These are phyloP conservation scores for Porites lutea DNA, from an alignment of 64 coral and sea anemone genomes.

Conservation along the genomic window DNA sequence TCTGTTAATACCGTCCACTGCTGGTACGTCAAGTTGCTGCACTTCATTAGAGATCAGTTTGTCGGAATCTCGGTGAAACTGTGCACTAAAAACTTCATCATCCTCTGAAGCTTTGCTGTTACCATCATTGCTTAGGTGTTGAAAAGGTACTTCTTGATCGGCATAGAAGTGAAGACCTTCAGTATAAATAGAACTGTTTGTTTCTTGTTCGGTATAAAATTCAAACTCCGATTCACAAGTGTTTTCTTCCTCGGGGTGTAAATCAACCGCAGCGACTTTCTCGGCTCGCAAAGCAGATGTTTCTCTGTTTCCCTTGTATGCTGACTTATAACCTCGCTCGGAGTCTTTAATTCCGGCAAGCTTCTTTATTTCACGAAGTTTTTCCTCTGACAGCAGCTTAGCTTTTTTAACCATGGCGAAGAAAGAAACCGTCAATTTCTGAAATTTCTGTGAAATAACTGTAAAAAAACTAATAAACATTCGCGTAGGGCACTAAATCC, in stretches of 20 bases:
- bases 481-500: no score
- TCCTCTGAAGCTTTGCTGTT: not conserved
- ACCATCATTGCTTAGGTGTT: not conserved
- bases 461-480: not conserved
- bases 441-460: not conserved
- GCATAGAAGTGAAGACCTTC: not conserved
- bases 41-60: not conserved
- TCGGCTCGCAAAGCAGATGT: not conserved
- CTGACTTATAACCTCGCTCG: not conserved
- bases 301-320: not conserved
- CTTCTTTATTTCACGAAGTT: constrained; percentile 3
- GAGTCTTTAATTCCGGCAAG: not conserved
- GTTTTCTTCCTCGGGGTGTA: not conserved
- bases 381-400: not conserved
- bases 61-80: not conserved
- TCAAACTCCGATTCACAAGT: not conserved
- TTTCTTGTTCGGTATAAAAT: not conserved
- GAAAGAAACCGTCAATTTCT: not conserved
- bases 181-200: not conserved
- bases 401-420: constrained; percentile 17
- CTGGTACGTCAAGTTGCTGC: not conserved
- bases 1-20: not conserved
- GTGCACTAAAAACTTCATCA: not conserved
- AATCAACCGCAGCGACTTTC: not conserved
- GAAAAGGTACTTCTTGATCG: constrained; percentile 34